Conservation (phyloP, 2,113 vertebrate genomes). For the Hyperoodon ampullatus region DNA sequence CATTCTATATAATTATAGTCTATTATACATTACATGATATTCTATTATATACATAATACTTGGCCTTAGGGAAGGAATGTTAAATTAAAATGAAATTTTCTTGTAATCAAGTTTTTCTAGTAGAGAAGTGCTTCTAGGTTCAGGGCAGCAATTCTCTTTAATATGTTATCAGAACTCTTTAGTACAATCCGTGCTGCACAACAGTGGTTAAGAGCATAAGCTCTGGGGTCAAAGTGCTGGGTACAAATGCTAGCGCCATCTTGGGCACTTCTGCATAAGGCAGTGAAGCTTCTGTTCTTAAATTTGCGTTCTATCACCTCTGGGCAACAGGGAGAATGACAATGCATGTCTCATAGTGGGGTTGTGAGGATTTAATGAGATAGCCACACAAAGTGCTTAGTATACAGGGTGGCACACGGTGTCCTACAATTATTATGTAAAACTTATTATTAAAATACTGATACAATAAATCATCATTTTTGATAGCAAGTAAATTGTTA, state of each 20-base stretch:
- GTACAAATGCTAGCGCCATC: not conserved
- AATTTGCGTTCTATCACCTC: not conserved
- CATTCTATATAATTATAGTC: not conserved
- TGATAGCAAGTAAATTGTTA: not conserved
- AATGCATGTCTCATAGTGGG: not conserved
- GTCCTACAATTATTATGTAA: not conserved
- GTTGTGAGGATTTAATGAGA: not conserved
- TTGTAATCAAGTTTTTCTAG: conserved; percentile 9
- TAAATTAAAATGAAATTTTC: conserved; percentile 10
- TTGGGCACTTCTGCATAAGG: not conserved
- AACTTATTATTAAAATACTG: not conserved
- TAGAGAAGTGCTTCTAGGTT: not conserved
- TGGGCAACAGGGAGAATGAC: not conserved
- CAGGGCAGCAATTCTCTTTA: not conserved
- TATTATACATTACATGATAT: not conserved
- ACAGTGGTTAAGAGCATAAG: not conserved
- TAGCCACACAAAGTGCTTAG: not conserved
- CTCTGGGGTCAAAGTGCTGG: not conserved
- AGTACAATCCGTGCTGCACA: not conserved
- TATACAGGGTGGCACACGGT: not conserved
- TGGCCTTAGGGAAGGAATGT: conserved; percentile 46
- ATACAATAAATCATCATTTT: not conserved
- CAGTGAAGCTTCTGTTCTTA: not conserved
- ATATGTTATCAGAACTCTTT: not conserved
- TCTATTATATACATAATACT: conserved; percentile 14